Base-by-base conservation (phyloP, 2,888 invertebrate genomes). In the Polydrusus pterygomalis region DNA sequence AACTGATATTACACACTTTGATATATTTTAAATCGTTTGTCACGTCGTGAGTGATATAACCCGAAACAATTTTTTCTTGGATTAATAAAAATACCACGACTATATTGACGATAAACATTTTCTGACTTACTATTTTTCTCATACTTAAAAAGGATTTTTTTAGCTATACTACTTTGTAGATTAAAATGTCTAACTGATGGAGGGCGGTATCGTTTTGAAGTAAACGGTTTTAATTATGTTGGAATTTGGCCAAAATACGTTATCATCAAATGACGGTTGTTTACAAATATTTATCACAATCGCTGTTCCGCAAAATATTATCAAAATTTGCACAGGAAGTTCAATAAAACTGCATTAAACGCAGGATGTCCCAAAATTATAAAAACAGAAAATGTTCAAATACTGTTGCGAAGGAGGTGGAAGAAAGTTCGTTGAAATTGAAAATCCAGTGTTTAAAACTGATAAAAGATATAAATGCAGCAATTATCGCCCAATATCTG, bases 1-100 rank as follows among this genome's bases (percentile, higher is more conserved):
- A 86, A 6, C 86, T 85, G 67, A 81, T 77, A 78, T 87, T 87
- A 65, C 87, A 87, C 3, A 81, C 82, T 77, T 83, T 83, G 51
- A 87, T 86, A 65, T 82, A 86, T 30, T 77, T 82, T 71, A 86
- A 65, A 79, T 87, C 87, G 0, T 84, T 84, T 15, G 81, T 79
- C 2, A 85, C 74, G 49, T 85, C 82, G 60, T 83, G 81, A 1
- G 78, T 77, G 10, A 75, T 80, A 49, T 81, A 80, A 17, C 68
- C 25, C 20, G n/a, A 47, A n/a, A 20, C 25, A 11, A n/a, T 30
- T 2, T 47, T 45, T 5, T 10, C 47, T 15, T 10, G 40, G 10
- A 56, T 7, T 56, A 56, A 56, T n/a, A 25, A 5, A 6, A n/a
- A 8, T 0, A 30, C n/a, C 2, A 56, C n/a, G 30, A 30, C 13